Base-by-base conservation (phyloP, 2,888 invertebrate genomes). In the Latrodectus elegans region DNA sequence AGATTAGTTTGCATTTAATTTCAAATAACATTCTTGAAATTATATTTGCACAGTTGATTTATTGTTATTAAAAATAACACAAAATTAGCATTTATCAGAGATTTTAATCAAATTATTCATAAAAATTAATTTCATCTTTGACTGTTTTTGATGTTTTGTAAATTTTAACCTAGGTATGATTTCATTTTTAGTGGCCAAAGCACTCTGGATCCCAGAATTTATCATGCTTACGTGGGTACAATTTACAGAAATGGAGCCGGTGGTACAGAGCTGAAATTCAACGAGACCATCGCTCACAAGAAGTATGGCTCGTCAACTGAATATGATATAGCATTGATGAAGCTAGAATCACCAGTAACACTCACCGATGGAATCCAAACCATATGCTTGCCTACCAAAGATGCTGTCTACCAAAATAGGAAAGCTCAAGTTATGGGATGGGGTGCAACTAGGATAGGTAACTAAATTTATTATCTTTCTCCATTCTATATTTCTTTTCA, bases 371-470 rank as follows among this genome's bases (percentile, higher is more conserved):
- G 9, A 4, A 52, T 84, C 11, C 76, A 84, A 38, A 80, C 88
- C 9, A 26, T 88, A 17, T 88, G 88, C 81, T 22, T 88, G 22
- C 88, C 88, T 8, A 75, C 78, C 26, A 83, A 83, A 22, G 64
- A 67, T 6, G 73, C 82, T 12, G 11, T 81, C 1, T 88, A 70
- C 15, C 83, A 88, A 55, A 74, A 79, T 53, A 80, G 72, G 81
- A 78, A 71, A 26, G 88, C 83, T 14, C 88, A 88, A n/a, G 78
- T 81, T 14, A 88, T 88, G 0, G 88, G 88, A 83, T 88, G 88
- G 88, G 88, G 88, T 17, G 88, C 83, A 2, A 51, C 78, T 15
- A 74, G 79, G n/a, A 88, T 75, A 38, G 75, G 88, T 88, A 38
- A 2, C 4, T 4, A 38, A 38, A 38, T 38, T 38, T 38, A 38